phyloP scores from a whole-genome alignment of 2,888 invertebrate species.

The Agonopterix arenella region DNA sequence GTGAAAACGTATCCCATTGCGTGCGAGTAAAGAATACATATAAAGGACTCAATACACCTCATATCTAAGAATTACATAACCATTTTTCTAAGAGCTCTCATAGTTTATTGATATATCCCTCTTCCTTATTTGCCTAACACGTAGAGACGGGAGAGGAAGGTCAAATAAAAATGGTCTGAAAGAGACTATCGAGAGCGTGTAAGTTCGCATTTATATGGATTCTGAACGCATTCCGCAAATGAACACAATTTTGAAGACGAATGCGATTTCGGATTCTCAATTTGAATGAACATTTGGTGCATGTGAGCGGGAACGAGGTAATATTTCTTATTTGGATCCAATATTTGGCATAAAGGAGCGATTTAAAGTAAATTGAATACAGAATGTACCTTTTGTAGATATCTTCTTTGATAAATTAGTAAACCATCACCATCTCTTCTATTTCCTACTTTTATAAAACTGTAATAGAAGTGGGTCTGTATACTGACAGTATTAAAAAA shows the following conservation, averaged over 20 bases:
- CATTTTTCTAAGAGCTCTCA: conserved; percentile 36
- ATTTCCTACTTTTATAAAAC: no score
- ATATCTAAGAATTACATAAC: conserved; percentile 29
- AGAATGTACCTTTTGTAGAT: no score
- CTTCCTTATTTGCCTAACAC: conserved; percentile 16
- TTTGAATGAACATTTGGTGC: conserved; percentile 52
- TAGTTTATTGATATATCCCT: conserved; percentile 22
- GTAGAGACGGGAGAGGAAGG: conserved; percentile 18
- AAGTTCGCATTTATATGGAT: conserved; percentile 69
- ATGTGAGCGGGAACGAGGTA: conserved; percentile 45
- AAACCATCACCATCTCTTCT: no score
- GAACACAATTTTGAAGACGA: conserved; percentile 70
- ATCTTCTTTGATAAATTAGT: no score
- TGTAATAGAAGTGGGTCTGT: no score
- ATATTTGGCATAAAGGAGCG: not conserved
- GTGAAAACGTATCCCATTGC: conserved; percentile 40
- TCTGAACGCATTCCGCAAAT: conserved; percentile 63
- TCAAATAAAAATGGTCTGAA: conserved; percentile 29
- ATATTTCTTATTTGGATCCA: conserved; percentile 36
- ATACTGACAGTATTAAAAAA: no score
- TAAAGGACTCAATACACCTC: conserved; percentile 40
- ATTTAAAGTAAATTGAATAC: not conserved
- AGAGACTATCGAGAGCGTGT: conserved; percentile 36
- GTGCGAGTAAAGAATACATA: conserved; percentile 58
- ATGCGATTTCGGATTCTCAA: conserved; percentile 58